Evolutionary conservation across 1,140 invertebrate genomes (phyloP).

Genomic region (Saccostrea glomerata): DNA sequence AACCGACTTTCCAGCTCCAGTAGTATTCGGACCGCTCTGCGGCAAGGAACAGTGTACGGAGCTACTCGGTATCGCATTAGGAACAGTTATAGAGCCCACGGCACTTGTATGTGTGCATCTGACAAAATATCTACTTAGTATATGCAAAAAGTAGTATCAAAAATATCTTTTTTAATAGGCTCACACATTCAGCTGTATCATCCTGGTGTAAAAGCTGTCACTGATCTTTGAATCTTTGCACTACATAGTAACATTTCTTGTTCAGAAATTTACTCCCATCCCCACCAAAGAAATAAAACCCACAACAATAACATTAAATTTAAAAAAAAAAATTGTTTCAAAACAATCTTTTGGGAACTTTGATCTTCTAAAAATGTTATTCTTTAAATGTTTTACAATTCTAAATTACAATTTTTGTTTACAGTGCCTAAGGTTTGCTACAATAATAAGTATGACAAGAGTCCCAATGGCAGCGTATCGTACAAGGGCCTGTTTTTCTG

Average conservation of each 20-base stretch:
- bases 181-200: not conserved
- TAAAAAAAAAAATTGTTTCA: too few species aligned
- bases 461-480: not conserved
- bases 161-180: not conserved
- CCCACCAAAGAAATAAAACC: too few species aligned
- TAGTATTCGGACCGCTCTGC: not conserved
- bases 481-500: constrained; percentile 38
- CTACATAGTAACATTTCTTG: too few species aligned
- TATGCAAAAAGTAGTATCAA: not conserved
- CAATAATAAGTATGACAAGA: constrained; percentile 22
- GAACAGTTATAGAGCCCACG: not conserved
- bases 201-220: too few species aligned
- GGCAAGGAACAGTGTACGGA: not conserved
- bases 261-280: too few species aligned
- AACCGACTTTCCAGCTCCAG: not conserved
- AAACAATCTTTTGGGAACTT: not conserved
- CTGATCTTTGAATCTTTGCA: too few species aligned
- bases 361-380: not conserved
- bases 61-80: not conserved
- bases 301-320: too few species aligned
- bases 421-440: constrained; percentile 31
- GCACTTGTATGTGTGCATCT: not conserved
- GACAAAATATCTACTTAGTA: not conserved
- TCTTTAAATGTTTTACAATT: not conserved
- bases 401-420: not conserved